Base-by-base conservation (phyloP, 2,888 invertebrate species). In the Cataglyphis livida region DNA sequence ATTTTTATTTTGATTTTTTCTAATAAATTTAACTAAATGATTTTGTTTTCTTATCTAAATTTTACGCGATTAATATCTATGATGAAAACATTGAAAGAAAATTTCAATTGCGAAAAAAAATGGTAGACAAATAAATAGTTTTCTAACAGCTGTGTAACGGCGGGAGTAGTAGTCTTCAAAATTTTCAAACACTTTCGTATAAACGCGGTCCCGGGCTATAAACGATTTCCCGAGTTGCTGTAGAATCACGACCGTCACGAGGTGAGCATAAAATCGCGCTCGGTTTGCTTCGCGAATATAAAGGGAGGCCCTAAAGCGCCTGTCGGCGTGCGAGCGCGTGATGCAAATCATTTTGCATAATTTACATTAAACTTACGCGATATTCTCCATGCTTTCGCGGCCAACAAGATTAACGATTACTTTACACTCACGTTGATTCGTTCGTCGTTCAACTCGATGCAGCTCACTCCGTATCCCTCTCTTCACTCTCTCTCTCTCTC, bases 391-490 rank as follows among this genome's bases (percentile, higher is more conserved):
- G 73, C 74, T 81, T 83, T 85, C 78, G 68, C 82, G 68, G 81
- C 83, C 86, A 89, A 89, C 89, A 84, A 90, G 89, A 91, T 92
- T 90, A 92, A 90, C 89, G 90, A 91, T 91, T 92, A 89, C 88
- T 90, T 89, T 79, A 82, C 85, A 82, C 86, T 89, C 84, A 81
- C 85, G 79, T 73, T 62, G 28, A 65, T 70, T 64, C 76, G 25
- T 66, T 62, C 66, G 54, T 79, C 62, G 54, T 73, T 48, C 51
- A 71, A 51, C 81, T 71, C 32, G 41, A 57, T 44, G 44, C 35
- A 9, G 35, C 59, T 44, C 21, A 78, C 79, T 84, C 41, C 28
- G 74, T 35, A 6, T 66, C 10, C 66, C 44, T 61, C 74, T 44
- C 75, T 44, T 35, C 59, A 32, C 35, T 68, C 65, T 66, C n/a